Conservation (phyloP, 2,113 vertebrate genomes). For the Tachycineta bicolor region DNA sequence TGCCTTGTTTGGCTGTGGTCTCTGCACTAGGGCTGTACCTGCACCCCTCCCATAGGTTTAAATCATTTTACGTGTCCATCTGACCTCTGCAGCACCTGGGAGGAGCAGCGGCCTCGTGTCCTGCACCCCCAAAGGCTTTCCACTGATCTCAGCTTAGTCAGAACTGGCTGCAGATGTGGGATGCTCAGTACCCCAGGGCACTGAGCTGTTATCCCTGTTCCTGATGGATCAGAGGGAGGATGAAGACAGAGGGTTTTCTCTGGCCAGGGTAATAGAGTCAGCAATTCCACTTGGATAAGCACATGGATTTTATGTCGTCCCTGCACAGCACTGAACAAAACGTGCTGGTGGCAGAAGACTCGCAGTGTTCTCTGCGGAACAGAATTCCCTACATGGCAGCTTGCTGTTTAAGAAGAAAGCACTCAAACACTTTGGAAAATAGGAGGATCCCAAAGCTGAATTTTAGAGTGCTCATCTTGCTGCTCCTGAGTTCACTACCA, state of each 20-base stretch:
- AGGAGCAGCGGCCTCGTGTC: rapidly evolving
- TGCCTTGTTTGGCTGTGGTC: rapidly evolving
- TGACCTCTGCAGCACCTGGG: background rate
- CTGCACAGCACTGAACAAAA: rapidly evolving
- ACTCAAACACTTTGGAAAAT: background rate
- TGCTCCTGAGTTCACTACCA: background rate
- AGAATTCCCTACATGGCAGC: background rate
- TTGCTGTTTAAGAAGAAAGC: background rate
- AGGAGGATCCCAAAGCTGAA: background rate
- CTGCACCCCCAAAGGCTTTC: background rate
- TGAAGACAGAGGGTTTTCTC: background rate
- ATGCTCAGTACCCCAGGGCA: rapidly evolving
- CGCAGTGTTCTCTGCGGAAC: background rate
- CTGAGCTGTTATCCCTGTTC: background rate
- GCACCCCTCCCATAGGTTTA: rapidly evolving
- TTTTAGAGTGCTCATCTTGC: background rate
- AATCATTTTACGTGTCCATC: rapidly evolving
- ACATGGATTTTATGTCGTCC: background rate
- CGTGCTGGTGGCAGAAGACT: background rate
- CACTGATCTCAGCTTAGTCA: background rate
- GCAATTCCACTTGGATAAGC: background rate
- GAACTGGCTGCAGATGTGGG: background rate
- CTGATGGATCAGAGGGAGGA: background rate
- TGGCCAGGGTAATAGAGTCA: background rate
- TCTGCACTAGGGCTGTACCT: background rate